Evolutionary conservation across 2,113 vertebrate genomes (phyloP).

Genomic region (Hiodon alosoides): DNA sequence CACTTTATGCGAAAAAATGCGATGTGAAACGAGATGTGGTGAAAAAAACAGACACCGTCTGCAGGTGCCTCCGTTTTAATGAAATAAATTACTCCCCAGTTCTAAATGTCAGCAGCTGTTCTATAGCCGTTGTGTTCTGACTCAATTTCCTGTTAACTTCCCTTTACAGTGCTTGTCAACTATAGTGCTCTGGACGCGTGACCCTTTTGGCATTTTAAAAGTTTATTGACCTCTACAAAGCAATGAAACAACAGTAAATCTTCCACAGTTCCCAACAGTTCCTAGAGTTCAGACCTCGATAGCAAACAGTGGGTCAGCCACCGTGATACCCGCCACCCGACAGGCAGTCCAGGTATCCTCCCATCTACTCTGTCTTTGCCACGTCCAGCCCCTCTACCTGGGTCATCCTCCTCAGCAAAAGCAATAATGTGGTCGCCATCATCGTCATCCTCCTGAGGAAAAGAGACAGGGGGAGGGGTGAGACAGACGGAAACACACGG

Average conservation of each 20-base stretch:
- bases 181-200: too few species aligned
- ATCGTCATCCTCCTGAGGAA: constrained; percentile 76
- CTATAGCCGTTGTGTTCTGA: too few species aligned
- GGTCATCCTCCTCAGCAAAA: constrained; percentile 84
- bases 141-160: too few species aligned
- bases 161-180: too few species aligned
- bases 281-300: too few species aligned
- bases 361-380: not conserved
- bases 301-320: not conserved
- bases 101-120: too few species aligned
- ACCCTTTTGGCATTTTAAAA: too few species aligned
- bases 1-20: not conserved
- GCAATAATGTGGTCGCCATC: constrained; percentile 88
- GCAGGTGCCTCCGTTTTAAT: not conserved
- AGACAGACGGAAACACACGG: constrained; percentile 10
- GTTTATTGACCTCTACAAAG: too few species aligned
- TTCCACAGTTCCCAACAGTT: too few species aligned
- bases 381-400: constrained; percentile 55
- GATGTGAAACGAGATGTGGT: too few species aligned
- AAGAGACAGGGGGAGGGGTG: not conserved
- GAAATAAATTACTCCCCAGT: too few species aligned
- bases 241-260: too few species aligned
- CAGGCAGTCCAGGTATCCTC: not conserved
- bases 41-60: not conserved
- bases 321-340: not conserved